These are phyloP conservation scores for Oncorhynchus nerka DNA, from an alignment of 2,113 vertebrate species.

Conservation along the genomic window DNA sequence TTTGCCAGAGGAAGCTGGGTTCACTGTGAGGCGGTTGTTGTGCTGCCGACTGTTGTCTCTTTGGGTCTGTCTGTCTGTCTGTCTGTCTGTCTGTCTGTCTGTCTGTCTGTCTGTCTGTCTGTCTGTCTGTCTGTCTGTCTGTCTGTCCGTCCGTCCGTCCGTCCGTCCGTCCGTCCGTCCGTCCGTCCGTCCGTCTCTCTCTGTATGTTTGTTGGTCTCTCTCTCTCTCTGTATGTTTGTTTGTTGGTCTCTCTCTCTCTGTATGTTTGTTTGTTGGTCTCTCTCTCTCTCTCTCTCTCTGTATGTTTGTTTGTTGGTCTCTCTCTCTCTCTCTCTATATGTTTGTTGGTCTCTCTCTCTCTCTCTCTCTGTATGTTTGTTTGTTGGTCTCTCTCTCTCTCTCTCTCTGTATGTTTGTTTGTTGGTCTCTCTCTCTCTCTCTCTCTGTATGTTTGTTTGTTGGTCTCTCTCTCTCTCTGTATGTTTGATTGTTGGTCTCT, in stretches of 20 bases:
- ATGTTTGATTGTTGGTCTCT: no score
- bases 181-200: neutral
- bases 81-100: neutral
- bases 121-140: neutral
- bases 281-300: conserved; percentile 35
- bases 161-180: no score
- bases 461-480: conserved; percentile 32
- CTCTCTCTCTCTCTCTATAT: conserved; percentile 14
- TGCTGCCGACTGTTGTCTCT: neutral
- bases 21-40: conserved; percentile 6
- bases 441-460: no score
- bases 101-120: neutral
- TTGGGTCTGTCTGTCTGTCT: no score
- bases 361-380: conserved; percentile 6
- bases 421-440: conserved; percentile 30
- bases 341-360: conserved; percentile 6
- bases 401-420: neutral
- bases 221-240: neutral
- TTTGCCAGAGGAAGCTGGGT: conserved; percentile 22
- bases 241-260: fast-evolving
- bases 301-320: no score
- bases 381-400: conserved; percentile 19
- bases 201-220: fast-evolving
- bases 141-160: neutral
- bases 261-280: no score